Evolutionary conservation across 2,797 vertebrate species (phyloP).

Genomic region (Anniella stebbinsi): DNA sequence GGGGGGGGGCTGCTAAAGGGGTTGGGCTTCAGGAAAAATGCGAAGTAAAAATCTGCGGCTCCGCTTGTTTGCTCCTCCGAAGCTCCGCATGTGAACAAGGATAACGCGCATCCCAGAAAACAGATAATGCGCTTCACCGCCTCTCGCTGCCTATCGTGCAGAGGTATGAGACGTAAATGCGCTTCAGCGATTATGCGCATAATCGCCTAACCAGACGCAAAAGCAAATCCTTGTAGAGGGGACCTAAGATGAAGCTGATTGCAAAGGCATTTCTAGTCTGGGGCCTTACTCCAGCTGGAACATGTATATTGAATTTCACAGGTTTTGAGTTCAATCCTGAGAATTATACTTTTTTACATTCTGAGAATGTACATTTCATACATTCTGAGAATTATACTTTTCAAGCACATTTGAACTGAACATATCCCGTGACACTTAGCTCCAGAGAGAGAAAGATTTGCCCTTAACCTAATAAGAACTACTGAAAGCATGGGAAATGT

Average conservation of each 20-base stretch:
- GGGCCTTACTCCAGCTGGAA: neutral
- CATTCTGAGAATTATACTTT: neutral
- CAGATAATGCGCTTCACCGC: no score
- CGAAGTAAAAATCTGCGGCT: no score
- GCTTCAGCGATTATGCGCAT: no score
- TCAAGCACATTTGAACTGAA: neutral
- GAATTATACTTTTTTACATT: neutral
- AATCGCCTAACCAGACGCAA: no score
- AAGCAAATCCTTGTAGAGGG: no score
- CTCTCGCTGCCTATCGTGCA: no score
- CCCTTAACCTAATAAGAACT: neutral
- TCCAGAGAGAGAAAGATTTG: neutral
- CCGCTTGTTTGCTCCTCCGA: no score
- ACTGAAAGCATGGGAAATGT: neutral
- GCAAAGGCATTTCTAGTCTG: neutral
- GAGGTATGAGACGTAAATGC: no score
- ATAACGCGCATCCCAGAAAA: no score
- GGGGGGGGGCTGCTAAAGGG: no score
- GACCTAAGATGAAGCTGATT: constrained; percentile 10
- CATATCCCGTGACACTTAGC: neutral
- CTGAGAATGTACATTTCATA: neutral
- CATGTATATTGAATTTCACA: neutral
- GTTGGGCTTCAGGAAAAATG: no score
- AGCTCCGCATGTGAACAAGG: no score
- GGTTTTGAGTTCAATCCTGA: neutral